Conservation (phyloP, 2,113 vertebrate genomes). For the Phylloscopus trochilus region DNA sequence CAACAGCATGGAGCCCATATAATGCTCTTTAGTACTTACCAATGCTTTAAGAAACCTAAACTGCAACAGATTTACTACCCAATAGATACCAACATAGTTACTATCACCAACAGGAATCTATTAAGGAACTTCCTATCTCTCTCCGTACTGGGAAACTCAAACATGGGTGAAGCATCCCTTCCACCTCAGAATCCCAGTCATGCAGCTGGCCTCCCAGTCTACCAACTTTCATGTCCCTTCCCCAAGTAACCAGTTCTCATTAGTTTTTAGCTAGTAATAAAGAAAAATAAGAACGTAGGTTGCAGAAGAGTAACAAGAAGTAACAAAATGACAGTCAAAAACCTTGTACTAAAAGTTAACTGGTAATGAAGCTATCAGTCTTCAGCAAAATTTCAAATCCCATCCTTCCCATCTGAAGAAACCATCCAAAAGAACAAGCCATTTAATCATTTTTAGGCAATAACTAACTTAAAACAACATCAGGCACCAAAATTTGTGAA, state of each 20-base stretch:
- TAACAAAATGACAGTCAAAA: neutral
- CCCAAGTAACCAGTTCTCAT: neutral
- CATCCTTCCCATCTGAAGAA: neutral
- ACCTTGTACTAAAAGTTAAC: neutral
- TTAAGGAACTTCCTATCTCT: neutral
- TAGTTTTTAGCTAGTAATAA: neutral
- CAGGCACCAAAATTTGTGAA: neutral
- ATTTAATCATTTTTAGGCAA: neutral
- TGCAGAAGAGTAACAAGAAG: neutral
- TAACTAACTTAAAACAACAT: neutral
- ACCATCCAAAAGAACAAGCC: neutral
- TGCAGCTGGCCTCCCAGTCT: neutral
- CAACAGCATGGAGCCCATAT: rapidly evolving
- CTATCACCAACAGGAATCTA: neutral
- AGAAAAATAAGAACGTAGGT: neutral
- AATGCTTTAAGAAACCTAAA: neutral
- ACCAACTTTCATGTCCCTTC: neutral
- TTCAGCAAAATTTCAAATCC: neutral
- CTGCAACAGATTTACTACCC: rapidly evolving
- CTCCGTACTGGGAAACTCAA: neutral
- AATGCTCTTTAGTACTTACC: neutral
- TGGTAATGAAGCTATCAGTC: neutral
- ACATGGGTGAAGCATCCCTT: neutral
- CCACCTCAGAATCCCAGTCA: neutral
- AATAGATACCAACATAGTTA: neutral